Evolutionary conservation across 2,797 vertebrate genomes (phyloP).

Genomic region (Apogon hyalosoma): DNA sequence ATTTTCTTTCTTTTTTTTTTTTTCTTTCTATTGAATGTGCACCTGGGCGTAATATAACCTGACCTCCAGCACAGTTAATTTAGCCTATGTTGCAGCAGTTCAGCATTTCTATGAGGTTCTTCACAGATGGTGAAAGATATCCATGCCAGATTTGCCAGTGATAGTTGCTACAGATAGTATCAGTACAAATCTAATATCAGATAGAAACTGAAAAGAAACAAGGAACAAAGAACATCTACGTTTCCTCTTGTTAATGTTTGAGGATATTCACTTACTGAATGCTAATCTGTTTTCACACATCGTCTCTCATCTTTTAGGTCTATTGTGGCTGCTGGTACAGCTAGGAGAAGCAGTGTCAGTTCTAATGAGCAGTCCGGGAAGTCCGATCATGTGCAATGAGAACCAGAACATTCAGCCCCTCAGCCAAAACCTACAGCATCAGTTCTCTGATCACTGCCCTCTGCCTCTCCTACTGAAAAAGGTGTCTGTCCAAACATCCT

Average conservation of each 20-base stretch:
- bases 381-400: slow-evolving; percentile 50
- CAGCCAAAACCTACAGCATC: slow-evolving; percentile 75
- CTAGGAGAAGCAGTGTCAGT: slow-evolving; percentile 85
- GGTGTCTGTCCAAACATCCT: slow-evolving; percentile 86
- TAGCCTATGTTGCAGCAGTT: neutral
- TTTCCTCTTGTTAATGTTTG: neutral
- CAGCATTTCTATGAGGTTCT: neutral
- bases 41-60: neutral
- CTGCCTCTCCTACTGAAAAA: slow-evolving; percentile 95
- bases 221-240: too few species aligned
- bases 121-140: neutral
- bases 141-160: neutral
- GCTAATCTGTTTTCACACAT: slow-evolving; percentile 10
- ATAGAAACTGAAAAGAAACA: too few species aligned
- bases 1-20: too few species aligned
- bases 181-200: too few species aligned
- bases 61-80: neutral
- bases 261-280: slow-evolving; percentile 2
- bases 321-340: slow-evolving; percentile 89
- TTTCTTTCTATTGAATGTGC: too few species aligned
- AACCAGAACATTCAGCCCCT: slow-evolving; percentile 59
- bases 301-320: slow-evolving; percentile 74
- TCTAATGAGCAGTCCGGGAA: slow-evolving; percentile 85
- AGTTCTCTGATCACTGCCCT: slow-evolving; percentile 79
- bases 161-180: too few species aligned